Percentiles rank a stretch among this genome's conserved stretches.
Evolutionary conservation across 2,888 invertebrate species (phyloP).

Genomic region (Eubasilissa splendida): DNA sequence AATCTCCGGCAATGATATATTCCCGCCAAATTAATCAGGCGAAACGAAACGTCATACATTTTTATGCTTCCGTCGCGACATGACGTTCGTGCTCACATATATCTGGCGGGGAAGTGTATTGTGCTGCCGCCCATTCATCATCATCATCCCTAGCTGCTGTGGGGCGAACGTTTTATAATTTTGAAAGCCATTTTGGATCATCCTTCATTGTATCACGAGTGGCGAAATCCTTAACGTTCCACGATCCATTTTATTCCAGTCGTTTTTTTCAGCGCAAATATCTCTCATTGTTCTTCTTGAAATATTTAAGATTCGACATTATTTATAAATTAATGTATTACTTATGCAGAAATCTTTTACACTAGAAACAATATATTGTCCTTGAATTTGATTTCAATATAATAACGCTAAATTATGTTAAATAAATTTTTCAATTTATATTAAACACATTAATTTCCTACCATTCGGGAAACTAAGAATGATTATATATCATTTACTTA

Average conservation of each 20-base stretch:
- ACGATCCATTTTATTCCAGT: slow-evolving; percentile 35
- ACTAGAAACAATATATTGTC: too few species aligned
- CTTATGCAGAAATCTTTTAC: too few species aligned
- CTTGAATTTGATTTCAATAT: too few species aligned
- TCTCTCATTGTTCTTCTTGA: too few species aligned
- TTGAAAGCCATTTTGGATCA: slow-evolving; percentile 56
- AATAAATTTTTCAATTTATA: too few species aligned
- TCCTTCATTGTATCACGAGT: slow-evolving; percentile 51
- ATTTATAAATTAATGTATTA: too few species aligned
- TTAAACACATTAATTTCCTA: too few species aligned
- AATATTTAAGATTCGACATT: too few species aligned
- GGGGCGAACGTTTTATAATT: slow-evolving; percentile 56
- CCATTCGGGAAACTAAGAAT: too few species aligned
- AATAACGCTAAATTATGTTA: too few species aligned
- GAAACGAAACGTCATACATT: slow-evolving; percentile 45
- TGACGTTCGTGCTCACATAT: slow-evolving; percentile 42
- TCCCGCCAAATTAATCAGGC: slow-evolving; percentile 44
- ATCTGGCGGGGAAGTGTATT: slow-evolving; percentile 56
- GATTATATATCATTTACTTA: too few species aligned
- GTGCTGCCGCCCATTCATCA: slow-evolving; percentile 54
- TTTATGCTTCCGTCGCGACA: slow-evolving; percentile 44
- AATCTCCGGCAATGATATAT: slow-evolving; percentile 41
- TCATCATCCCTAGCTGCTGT: slow-evolving; percentile 29
- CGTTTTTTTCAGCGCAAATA: not conserved
- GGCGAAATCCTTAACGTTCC: slow-evolving; percentile 39